Conservation (phyloP, 2,797 vertebrate species). For the Pangasius larnaudii region DNA sequence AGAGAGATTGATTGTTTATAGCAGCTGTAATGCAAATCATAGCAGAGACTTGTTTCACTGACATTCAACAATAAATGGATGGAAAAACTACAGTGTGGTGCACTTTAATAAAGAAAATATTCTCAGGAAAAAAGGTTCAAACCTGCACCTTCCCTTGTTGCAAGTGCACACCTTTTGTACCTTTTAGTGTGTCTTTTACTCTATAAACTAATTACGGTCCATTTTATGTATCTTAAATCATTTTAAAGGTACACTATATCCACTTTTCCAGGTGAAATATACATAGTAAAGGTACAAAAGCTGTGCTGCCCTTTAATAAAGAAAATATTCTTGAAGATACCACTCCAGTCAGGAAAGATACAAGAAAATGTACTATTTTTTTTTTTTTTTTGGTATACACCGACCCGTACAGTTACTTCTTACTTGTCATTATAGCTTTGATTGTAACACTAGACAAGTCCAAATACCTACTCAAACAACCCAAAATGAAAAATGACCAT, state of each 20-base stretch:
- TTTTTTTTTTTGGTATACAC: neutral
- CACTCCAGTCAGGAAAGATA: neutral
- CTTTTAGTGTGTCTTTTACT: neutral
- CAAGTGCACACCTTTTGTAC: neutral
- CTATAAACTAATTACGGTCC: neutral
- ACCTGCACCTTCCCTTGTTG: neutral
- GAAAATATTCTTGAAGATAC: too few relatives aligned
- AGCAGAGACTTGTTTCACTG: neutral
- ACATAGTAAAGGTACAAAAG: neutral
- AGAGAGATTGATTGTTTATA: neutral
- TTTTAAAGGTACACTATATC: neutral
- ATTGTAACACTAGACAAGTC: neutral
- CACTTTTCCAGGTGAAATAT: neutral
- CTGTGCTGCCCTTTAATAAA: too few relatives aligned
- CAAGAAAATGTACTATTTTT: neutral
- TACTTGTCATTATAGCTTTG: neutral
- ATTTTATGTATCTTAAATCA: neutral
- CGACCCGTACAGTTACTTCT: neutral
- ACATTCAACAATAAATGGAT: neutral
- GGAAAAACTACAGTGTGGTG: neutral
- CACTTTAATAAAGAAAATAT: neutral
- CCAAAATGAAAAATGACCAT: neutral
- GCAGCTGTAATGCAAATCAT: neutral
- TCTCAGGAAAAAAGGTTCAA: neutral
- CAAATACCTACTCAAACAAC: too few relatives aligned